Base-by-base conservation (phyloP, 2,888 invertebrate genomes). In the Cyclophora punctaria region DNA sequence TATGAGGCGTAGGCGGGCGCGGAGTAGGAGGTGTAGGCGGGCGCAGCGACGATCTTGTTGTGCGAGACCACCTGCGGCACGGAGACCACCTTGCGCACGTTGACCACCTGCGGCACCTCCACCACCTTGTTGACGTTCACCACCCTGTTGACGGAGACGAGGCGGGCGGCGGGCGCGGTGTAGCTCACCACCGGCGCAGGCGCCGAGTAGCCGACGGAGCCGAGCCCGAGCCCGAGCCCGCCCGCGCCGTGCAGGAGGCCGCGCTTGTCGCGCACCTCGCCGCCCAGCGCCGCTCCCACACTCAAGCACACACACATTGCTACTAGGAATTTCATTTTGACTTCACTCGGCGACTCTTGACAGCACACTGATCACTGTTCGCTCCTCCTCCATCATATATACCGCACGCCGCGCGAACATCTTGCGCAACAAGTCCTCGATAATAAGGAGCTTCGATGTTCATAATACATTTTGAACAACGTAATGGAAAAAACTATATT, bases 1-100 rank as follows among this genome's bases (percentile, higher is more conserved):
- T 7, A 7, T 33, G 44, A 20, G 33, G 7, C 44, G 20, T 7
- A 44, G 7, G 33, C 44, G 20, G 33, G 44, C 7, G 44, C 44
- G 20, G 7, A 44, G 44, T 33, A 7, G 20, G 33, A 5, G 44
- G 44, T 3, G 7, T 20, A 7, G 44, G 44, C 7, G 33, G 44
- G 44, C 20, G 59, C 67, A 48, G 61, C 48, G 54, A 73, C 69
- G 58, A 68, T 63, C 58, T 60, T 57, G 63, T 71, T 71, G 54
- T 72, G 71, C 58, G 72, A 57, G 49, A 69, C 64, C 58, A 63
- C 70, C 61, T 66, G 68, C 48, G 63, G 62, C 33, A 44, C 44
- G 44, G 44, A 44, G 44, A 44, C 44, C 20, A 44, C 44, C 44
- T 44, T 44, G 44, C 44, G 44, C 35, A 70, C 69, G 47, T 53